Base-by-base conservation (phyloP, 2,797 vertebrate species). In the Chelmon rostratus region DNA sequence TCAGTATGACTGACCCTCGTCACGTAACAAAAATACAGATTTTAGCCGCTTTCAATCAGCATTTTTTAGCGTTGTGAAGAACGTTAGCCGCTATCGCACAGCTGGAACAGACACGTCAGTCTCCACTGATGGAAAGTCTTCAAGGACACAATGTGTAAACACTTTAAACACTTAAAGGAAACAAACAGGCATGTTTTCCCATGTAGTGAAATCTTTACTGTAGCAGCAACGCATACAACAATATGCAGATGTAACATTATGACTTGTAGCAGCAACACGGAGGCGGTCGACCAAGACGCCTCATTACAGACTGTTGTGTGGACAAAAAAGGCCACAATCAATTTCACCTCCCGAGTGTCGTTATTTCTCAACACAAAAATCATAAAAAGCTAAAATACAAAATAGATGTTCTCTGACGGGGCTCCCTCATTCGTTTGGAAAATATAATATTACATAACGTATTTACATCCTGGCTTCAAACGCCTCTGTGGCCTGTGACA, bases 131-230 rank as follows among this genome's bases (percentile, higher is more conserved):
- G 28, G 28, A 31, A 31, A 31, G 2, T n/a, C n/a, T n/a, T n/a
- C n/a, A n/a, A n/a, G n/a, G n/a, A n/a, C n/a, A n/a, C n/a, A n/a
- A n/a, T n/a, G n/a, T n/a, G n/a, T n/a, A n/a, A n/a, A n/a, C n/a
- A n/a, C n/a, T n/a, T n/a, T 19, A 47, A 18, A 47, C 46, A 19
- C 13, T 49, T 49, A 18, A 54, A 53, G 2, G 10, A 16, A 18
- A 31, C 53, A 16, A 9, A n/a, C 2, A n/a, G 25, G 0, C 10
- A 3, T 0, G 15, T 19, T 65, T 28, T 3, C 3, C 6, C 16
- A 12, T 57, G 38, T 63, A 78, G 81, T 73, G 72, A 68, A 59
- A 37, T 71, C 4, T 90, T 92, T 89, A 90, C 73, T 89, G 78
- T 19, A 72, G 88, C 84, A 89, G 84, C 80, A 72, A 81, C 15